phyloP scores from a whole-genome alignment of 2,888 invertebrate species.

The Noctua janthina region DNA sequence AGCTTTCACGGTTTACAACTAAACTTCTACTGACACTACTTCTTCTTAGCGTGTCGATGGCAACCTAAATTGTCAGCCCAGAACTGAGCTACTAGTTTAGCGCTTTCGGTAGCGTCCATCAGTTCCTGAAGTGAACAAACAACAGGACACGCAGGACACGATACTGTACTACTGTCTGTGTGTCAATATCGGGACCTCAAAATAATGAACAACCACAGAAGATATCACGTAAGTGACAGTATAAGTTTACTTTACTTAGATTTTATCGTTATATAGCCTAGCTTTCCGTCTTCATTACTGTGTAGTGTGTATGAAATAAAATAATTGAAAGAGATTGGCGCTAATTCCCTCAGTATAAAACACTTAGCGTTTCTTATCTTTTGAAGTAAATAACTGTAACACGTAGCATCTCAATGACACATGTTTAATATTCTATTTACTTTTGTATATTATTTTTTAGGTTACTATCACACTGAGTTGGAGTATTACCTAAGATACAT shows the following conservation, averaged over 20 bases:
- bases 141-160: too few species aligned
- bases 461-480: conserved; percentile 26
- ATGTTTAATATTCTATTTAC: conserved; percentile 37
- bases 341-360: conserved; percentile 41
- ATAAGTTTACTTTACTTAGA: not conserved
- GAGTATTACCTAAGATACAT: conserved; percentile 4
- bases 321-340: conserved; percentile 27
- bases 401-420: conserved; percentile 20
- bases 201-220: too few species aligned
- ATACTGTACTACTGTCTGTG: too few species aligned
- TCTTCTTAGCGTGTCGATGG: too few species aligned
- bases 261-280: not conserved
- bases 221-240: too few species aligned
- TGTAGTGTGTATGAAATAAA: conserved; percentile 22
- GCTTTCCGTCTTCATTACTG: not conserved
- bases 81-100: too few species aligned
- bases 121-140: too few species aligned
- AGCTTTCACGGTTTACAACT: too few species aligned
- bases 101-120: too few species aligned
- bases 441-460: conserved; percentile 32
- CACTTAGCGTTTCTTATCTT: conserved; percentile 38
- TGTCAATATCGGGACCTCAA: too few species aligned
- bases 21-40: too few species aligned
- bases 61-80: too few species aligned
- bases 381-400: conserved; percentile 26